Evolutionary conservation across 2,113 vertebrate genomes (phyloP).

Genomic region (Paraplagusia blochii): DNA sequence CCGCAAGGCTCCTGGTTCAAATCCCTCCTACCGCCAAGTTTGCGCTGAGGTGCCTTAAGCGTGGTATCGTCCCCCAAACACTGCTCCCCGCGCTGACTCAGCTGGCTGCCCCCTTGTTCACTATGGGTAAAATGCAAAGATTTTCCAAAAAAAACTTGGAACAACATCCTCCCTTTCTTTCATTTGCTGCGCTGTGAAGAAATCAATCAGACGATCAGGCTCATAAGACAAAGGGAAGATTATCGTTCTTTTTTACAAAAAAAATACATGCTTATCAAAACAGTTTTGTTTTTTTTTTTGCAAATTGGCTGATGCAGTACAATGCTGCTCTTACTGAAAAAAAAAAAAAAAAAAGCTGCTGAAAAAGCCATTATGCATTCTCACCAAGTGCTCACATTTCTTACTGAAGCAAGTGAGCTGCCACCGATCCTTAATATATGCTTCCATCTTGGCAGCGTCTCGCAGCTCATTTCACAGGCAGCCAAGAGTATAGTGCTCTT

Average conservation of each 20-base stretch:
- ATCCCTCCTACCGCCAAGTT: too few relatives aligned
- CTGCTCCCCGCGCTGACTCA: too few relatives aligned
- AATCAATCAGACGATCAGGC: constrained; percentile 35
- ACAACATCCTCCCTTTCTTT: too few relatives aligned
- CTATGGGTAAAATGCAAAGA: too few relatives aligned
- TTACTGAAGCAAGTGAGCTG: constrained; percentile 36
- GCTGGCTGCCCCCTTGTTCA: too few relatives aligned
- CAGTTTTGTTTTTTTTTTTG: constrained; percentile 50
- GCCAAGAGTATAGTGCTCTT: constrained; percentile 48
- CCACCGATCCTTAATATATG: constrained; percentile 40
- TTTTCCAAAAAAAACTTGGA: too few relatives aligned
- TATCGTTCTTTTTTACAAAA: constrained; percentile 41
- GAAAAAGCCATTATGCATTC: constrained; percentile 53
- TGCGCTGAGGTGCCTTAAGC: too few relatives aligned
- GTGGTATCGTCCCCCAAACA: too few relatives aligned
- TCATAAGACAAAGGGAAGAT: constrained; percentile 32
- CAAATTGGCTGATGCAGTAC: constrained; percentile 57
- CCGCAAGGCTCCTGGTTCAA: too few relatives aligned
- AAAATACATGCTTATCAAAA: constrained; percentile 60
- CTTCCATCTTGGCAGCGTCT: constrained; percentile 35
- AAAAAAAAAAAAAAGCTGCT: constrained; percentile 42
- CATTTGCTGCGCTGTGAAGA: constrained; percentile 29
- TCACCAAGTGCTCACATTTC: constrained; percentile 42
- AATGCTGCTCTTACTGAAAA: constrained; percentile 55
- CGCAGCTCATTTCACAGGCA: constrained; percentile 28